Conservation (phyloP, 2,113 vertebrate genomes). For the Baryphthengus martii region DNA sequence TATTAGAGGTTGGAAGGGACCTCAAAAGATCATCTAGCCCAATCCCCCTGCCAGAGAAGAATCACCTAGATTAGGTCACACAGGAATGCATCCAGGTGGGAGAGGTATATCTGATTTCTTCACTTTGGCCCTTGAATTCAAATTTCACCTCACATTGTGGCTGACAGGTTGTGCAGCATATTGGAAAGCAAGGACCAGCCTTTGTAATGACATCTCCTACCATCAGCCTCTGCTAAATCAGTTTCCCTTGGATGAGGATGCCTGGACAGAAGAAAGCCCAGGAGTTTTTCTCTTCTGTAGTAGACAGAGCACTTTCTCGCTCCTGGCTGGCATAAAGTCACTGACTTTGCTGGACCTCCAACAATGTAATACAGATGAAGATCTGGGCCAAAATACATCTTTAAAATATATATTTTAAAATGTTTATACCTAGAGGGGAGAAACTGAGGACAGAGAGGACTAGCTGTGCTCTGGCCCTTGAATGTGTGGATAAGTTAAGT, state of each 20-base stretch:
- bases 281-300: background rate
- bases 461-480: slow-evolving; percentile 23
- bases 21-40: too few relatives aligned
- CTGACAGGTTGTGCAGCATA: background rate
- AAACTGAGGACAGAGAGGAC: background rate
- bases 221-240: background rate
- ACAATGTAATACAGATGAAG: background rate
- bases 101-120: background rate
- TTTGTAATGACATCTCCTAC: background rate
- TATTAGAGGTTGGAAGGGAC: too few relatives aligned
- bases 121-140: background rate
- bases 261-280: background rate
- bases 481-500: slow-evolving; percentile 23
- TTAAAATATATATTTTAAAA: slow-evolving; percentile 53
- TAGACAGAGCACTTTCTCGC: slow-evolving; percentile 10
- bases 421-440: slow-evolving; percentile 35
- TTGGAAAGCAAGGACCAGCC: background rate
- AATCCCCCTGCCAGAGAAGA: too few relatives aligned
- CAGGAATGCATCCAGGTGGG: too few relatives aligned
- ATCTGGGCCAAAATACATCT: slow-evolving; percentile 29
- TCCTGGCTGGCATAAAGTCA: background rate
- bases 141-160: background rate
- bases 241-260: background rate
- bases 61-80: too few relatives aligned
- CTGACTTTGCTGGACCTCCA: background rate